These are phyloP conservation scores for Clinocottus analis DNA, from an alignment of 2,113 vertebrate genomes.

Conservation along the genomic window DNA sequence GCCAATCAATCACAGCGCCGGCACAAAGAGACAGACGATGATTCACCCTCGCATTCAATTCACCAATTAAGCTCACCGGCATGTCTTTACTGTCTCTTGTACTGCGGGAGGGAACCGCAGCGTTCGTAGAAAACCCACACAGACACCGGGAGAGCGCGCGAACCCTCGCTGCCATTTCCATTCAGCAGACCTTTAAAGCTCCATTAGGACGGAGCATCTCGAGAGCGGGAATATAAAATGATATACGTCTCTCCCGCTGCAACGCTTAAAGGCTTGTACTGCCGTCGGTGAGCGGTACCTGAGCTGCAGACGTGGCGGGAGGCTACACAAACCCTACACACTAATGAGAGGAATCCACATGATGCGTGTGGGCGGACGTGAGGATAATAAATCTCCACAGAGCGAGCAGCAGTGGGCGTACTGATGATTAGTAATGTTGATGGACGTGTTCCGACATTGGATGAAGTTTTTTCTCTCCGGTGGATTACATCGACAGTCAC, in stretches of 20 bases:
- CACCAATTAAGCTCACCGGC: not conserved
- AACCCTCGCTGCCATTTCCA: not conserved
- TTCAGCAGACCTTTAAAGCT: constrained; percentile 34
- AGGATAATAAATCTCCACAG: constrained; percentile 66
- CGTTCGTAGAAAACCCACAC: not conserved
- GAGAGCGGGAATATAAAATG: not conserved
- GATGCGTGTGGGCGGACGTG: constrained; percentile 60
- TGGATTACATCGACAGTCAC: not conserved
- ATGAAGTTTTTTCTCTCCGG: not conserved
- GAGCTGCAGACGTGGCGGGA: constrained; percentile 42
- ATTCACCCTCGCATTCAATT: too few relatives aligned
- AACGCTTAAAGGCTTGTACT: constrained; percentile 20
- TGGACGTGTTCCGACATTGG: constrained; percentile 56
- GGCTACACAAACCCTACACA: constrained; percentile 44
- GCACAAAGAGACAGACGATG: not conserved
- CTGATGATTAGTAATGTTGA: constrained; percentile 71
- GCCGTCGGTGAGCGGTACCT: constrained; percentile 29
- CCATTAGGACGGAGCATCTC: constrained; percentile 28
- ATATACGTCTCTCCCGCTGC: not conserved
- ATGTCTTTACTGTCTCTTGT: constrained; percentile 3
- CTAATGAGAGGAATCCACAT: constrained; percentile 66
- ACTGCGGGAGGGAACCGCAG: not conserved
- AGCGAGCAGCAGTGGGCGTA: constrained; percentile 54
- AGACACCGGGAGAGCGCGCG: not conserved
- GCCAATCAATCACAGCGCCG: not conserved